Evolutionary conservation across 2,888 invertebrate genomes (phyloP), one percentile per base, ranked within the genome.

Genomic region (Tenthredo mesomela): DNA sequence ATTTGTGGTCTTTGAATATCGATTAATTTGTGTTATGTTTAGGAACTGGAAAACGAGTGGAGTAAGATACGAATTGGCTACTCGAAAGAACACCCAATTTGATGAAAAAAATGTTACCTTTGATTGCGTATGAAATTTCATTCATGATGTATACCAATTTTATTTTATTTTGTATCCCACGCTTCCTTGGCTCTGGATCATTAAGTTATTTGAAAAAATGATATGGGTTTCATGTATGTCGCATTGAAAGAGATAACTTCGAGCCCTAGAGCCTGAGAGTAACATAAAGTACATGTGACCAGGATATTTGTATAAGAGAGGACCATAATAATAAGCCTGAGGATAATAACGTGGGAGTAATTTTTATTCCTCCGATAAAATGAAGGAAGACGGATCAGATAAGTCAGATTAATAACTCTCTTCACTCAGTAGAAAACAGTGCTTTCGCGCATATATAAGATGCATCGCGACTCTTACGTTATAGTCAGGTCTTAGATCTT

Each of bases 381-480:
- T 80, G 33, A 58, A 29, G 58, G n/a, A n/a, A n/a, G n/a, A n/a
- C n/a, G n/a, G 40, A 15, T 21, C 61, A 25, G 37, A 61, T 58
- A 80, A 80, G 33, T 61, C 40, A 80, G 37, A 40, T 40, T 61
- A 61, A 80, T 80, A 10, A 61, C 10, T 40, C 18, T 61, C 37
- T 40, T 40, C 15, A 40, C 80, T 80, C 58, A 61, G 40, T 37
- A 29, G 40, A n/a, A 21, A 50, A 61, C 21, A 15, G 7, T 58
- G 29, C 58, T 12, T 29, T 54, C 21, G 15, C 1, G 37, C 33
- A 33, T 77, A 18, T 29, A 54, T n/a, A n/a, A n/a, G 54, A 33
- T 50, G 54, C 50, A 43, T 54, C 50, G 33, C 15, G 33, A 77
- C 33, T 54, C 18, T 50, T 47, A 47, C 12, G 47, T n/a, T n/a